Evolutionary conservation across 2,888 invertebrate genomes (phyloP), one percentile per base, ranked within the genome.

Genomic region (Timema podura): DNA sequence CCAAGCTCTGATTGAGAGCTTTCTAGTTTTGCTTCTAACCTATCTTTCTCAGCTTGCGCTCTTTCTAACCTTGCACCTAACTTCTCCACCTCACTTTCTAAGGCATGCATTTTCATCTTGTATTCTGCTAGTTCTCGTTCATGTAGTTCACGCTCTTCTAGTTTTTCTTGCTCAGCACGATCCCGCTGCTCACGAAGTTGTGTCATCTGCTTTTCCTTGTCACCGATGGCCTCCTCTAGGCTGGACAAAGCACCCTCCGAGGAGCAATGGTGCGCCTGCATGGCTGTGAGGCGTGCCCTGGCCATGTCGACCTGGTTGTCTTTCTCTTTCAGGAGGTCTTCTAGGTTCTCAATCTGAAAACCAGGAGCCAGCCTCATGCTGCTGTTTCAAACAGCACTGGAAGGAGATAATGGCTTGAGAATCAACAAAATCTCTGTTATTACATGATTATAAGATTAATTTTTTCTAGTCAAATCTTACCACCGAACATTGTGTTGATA

Each of bases 261-360:
- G 73, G 93, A 91, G 83, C 93, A 95, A 79, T 95, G 95, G 79
- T 96, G 96, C 15, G 95, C 95, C 84, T 96, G 96, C 90, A 96
- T 93, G 71, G 96, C 94, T 65, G 93, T 92, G 67, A 94, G 82
- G 76, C 96, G 87, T 48, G 95, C 95, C 75, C 96, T 85, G 1
- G 96, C 94, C 92, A 95, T 94, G 77, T 96, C 95, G 69, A 99
- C 93, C 85, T 98, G 97, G 82, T 95, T 95, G 80, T 99, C 98
- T 83, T 98, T 98, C 81, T 99, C 99, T 83, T 96, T 95, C 68
- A 99, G 85, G 68, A 96, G 85, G 79, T 98, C 98, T 85, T 99
- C 99, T 74, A 98, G 85, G 81, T 96, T 97, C 84, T 99, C 98
- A 79, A 98, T 94, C 96, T 98, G 80, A 44, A 51, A 54, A 65